Evolutionary conservation across 2,113 vertebrate species (phyloP), one percentile per base, ranked within the genome.

Genomic region (Bungarus multicinctus): DNA sequence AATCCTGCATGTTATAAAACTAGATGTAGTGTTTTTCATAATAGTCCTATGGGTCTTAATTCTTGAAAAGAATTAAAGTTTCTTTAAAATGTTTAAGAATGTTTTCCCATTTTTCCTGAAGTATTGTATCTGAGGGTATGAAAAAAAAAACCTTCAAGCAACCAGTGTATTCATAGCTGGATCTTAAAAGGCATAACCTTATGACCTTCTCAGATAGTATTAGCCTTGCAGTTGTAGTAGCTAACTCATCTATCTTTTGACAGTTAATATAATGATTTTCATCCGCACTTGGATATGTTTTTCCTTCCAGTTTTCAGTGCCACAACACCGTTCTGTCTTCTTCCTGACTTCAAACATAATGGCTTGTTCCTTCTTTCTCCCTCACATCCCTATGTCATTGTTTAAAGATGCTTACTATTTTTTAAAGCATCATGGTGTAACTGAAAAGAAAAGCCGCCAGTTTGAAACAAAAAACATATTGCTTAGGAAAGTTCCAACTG

Each of bases 401-500:
- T 54, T 94, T 95, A 94, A 94, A 18, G 3, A 43, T 39, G 23
- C 18, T 52, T 91, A 91, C 47, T 91, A 85, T 60, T 94, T 64
- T 55, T 95, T 88, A 60, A 90, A 92, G 50, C n/a, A 30, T 34
- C 43, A 87, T 2, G 87, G 54, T 87, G 20, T 45, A 50, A 64
- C 54, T 14, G 69, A 87, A 91, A 87, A 47, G 81, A 69, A 52
- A 94, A 88, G 95, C 43, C 12, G 81, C 16, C 64, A 95, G 93
- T 95, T 93, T 93, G 93, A 95, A 91, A 96, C 2, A 30, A 14
- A 16, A 5, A 60, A 96, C 88, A 91, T 88, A 89, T 96, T 97
- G 93, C 95, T 74, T 91, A 95, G 88, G 88, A 97, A 97, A 93
- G 55, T 94, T 95, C 95, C 96, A 97, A 95, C 94, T 91, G 91